Evolutionary conservation across 2,797 vertebrate species (phyloP), one percentile per base, ranked within the genome.

Genomic region (Sardinella longiceps): DNA sequence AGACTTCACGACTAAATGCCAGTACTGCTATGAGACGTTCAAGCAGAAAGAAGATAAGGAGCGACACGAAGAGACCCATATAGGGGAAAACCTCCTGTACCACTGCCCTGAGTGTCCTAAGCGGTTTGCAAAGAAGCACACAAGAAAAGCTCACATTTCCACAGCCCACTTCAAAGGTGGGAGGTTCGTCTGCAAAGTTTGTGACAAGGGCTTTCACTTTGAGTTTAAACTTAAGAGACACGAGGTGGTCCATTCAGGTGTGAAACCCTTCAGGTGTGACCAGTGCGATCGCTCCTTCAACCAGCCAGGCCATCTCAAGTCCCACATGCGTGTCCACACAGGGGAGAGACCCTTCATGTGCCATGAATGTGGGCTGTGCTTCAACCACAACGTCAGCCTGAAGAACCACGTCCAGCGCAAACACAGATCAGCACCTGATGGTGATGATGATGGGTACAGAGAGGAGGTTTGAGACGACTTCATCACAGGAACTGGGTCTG

Each of bases 261-360:
- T 85, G 33, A 87, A 87, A 14, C 86, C 86, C 2, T 85, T 60
- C 86, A 82, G 15, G 2, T 87, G 86, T 43, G 14, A 37, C 12
- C 11, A 80, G 30, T 87, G 87, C 11, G 20, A 84, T 4, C 82
- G 85, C 0, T 84, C 87, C 58, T 87, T 87, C 56, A 87, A 70
- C 30, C 63, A 70, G 11, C 12, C 28, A 33, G 63, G 28, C 2
- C 28, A 70, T 33, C 25, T 66, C 37, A 87, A 66, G 60, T 30
- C 60, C 10, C 60, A 66, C 60, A 66, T 33, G 28, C 60, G 28
- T 28, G 11, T 33, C 10, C 60, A 66, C 60, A 66, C 60, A 66
- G 25, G 60, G 7, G 87, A 87, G 51, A 45, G 70, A 81, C 87
- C 87, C 39, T 87, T 85, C 84, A 85, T 80, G 82, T 87, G 87